These are phyloP conservation scores for Diorhabda sublineata DNA, from an alignment of 1,140 invertebrate genomes.

Conservation along the genomic window DNA sequence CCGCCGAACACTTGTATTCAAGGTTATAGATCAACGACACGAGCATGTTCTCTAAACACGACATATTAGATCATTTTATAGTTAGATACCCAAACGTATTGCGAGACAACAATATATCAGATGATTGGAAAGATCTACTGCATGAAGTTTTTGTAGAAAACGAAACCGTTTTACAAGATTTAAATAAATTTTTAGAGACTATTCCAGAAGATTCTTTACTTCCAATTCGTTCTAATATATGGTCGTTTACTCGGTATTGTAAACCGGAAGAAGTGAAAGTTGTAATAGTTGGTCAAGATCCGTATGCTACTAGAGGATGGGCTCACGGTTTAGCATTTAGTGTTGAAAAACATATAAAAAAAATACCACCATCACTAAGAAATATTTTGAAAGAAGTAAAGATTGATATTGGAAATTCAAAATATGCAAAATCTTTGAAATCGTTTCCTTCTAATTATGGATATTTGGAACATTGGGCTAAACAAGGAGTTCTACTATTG, in stretches of 20 bases:
- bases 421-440: background rate
- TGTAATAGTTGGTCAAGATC: conserved; percentile 14
- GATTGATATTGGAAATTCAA: background rate
- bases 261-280: conserved; percentile 9
- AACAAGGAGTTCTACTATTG: conserved; percentile 13
- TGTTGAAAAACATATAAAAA: background rate
- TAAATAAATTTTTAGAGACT: background rate
- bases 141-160: too few relatives aligned
- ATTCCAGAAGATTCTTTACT: background rate
- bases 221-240: background rate
- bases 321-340: conserved; percentile 5
- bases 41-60: too few relatives aligned
- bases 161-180: too few relatives aligned
- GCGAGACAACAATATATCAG: too few relatives aligned
- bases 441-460: background rate
- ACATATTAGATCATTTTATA: too few relatives aligned
- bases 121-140: too few relatives aligned
- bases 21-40: too few relatives aligned
- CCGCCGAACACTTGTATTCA: too few relatives aligned
- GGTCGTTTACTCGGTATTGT: conserved; percentile 6
- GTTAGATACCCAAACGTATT: too few relatives aligned
- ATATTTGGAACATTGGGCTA: conserved; percentile 4
- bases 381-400: conserved; percentile 11
- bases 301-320: background rate
- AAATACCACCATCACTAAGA: background rate